Base-by-base conservation (phyloP, 1,140 invertebrate species). In the Bemisia tabaci region DNA sequence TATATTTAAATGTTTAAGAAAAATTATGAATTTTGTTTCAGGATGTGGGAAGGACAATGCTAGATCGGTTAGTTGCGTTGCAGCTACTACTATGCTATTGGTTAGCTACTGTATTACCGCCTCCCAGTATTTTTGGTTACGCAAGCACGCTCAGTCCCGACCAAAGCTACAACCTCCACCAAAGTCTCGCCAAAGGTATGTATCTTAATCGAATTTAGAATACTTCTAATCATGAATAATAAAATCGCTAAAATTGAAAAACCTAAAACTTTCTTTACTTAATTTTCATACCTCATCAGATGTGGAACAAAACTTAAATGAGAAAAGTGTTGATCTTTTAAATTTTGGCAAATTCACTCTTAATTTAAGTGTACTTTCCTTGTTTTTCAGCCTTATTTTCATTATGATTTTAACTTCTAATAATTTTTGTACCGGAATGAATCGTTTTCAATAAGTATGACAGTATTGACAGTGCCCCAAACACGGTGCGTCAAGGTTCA, bases 21-120 rank as follows among this genome's bases (percentile, higher is more conserved):
- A n/a, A n/a, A n/a, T n/a, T n/a, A n/a, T n/a, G n/a, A n/a, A n/a
- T n/a, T 60, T 22, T 68, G 25, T 69, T 69, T 23, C 67, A 70
- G 69, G 62, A 70, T 70, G 69, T 62, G 63, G 62, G 67, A 63
- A 67, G 59, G 60, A 70, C 65, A 66, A 65, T 65, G 64, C 67
- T 25, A 22, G 67, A 70, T 66, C 62, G 64, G n/a, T 65, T 64
- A 60, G 67, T 65, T 22, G 69, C 67, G 63, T 39, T 70, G 59
- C 69, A 65, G 66, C 66, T 70, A 60, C 67, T 70, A 61, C 61
- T 65, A 59, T 70, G 59, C 59, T 68, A 63, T 64, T 70, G 69
- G 67, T 64, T 70, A 63, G 65, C 69, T 58, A 24, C 64, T 12
- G 66, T 68, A 22, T 24, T 68, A 24, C 69, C 64, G 17, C 59